Percentiles rank a stretch among this genome's conserved stretches.
Conservation (phyloP, 2,797 vertebrate species). For the Mareca penelope region DNA sequence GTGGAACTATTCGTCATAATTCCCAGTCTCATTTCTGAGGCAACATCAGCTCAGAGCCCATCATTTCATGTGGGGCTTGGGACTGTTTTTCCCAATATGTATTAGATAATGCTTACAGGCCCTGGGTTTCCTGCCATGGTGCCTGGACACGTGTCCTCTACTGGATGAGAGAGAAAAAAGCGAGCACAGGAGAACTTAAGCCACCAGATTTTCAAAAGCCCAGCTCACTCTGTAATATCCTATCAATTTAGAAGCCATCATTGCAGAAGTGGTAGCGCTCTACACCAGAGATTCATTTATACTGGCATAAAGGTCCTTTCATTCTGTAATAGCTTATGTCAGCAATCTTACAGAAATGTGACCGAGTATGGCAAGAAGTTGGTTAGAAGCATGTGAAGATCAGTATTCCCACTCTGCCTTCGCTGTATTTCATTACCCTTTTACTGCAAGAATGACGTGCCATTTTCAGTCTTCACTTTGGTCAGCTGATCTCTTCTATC, state of each 20-base stretch:
- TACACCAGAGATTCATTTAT: neutral
- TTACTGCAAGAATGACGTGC: neutral
- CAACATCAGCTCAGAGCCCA: neutral
- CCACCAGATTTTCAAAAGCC: neutral
- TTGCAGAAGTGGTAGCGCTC: neutral
- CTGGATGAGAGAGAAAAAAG: neutral
- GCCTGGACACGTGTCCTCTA: neutral
- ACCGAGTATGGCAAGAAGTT: neutral
- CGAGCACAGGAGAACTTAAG: neutral
- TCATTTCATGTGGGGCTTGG: neutral
- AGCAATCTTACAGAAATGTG: constrained; percentile 8
- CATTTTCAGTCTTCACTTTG: neutral
- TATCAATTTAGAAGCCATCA: neutral
- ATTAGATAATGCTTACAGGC: neutral
- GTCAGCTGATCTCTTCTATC: constrained; percentile 1
- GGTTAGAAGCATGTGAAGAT: neutral
- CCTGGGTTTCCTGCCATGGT: neutral
- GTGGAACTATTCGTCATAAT: neutral
- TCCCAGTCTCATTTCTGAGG: neutral
- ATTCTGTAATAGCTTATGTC: neutral
- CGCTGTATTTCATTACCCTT: neutral
- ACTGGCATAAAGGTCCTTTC: neutral
- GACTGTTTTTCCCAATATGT: neutral
- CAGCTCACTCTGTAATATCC: neutral
- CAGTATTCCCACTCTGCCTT: neutral